Conservation (phyloP, 2,797 vertebrate species). For the Coreius guichenoti region DNA sequence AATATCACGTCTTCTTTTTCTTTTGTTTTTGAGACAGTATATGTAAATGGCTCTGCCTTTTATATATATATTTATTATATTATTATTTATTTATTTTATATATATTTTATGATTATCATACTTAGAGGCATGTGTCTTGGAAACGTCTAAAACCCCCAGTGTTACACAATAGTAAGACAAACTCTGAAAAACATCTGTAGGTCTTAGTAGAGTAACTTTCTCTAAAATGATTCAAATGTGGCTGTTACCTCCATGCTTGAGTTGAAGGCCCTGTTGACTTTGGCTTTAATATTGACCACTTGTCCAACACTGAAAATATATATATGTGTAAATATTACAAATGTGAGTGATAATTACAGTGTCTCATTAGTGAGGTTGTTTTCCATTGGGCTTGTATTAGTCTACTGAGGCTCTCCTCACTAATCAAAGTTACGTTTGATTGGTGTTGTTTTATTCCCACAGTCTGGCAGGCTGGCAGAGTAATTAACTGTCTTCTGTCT, state of each 20-base stretch:
- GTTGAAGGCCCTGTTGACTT: slow-evolving; percentile 96
- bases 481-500: slow-evolving; percentile 31
- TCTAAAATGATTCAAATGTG: background rate
- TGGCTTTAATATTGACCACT: slow-evolving; percentile 94
- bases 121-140: too few species aligned
- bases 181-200: background rate
- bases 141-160: background rate
- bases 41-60: background rate
- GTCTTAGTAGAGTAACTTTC: background rate
- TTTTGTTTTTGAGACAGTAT: background rate
- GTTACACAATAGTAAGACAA: background rate
- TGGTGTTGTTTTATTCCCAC: background rate
- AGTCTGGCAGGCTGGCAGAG: slow-evolving; percentile 9
- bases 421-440: slow-evolving; percentile 31
- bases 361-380: background rate
- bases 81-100: too few species aligned
- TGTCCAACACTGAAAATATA: slow-evolving; percentile 84
- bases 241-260: slow-evolving; percentile 92
- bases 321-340: background rate
- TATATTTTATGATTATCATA: background rate
- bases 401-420: slow-evolving; percentile 1
- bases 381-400: slow-evolving; percentile 8
- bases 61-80: too few species aligned
- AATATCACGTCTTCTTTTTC: background rate
- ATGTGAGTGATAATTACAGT: background rate